Evolutionary conservation across 2,797 vertebrate species (phyloP).

Genomic region (Uromys caudimaculatus): DNA sequence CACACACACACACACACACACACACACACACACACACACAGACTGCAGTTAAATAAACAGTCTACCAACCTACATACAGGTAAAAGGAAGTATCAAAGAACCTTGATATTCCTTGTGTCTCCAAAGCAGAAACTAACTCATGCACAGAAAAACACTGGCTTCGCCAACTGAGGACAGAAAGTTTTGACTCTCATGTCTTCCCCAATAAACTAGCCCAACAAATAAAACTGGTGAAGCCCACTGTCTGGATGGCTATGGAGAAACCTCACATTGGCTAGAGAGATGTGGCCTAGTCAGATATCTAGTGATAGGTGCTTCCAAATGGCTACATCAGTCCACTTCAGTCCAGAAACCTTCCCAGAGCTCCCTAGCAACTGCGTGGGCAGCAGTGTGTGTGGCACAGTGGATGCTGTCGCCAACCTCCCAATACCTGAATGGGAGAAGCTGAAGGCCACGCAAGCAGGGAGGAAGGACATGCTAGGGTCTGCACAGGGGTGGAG

Average conservation of each 20-base stretch:
- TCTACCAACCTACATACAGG: background rate
- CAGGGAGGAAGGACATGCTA: background rate
- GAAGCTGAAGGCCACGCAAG: background rate
- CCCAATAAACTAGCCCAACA: conserved; percentile 21
- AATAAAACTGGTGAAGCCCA: conserved; percentile 25
- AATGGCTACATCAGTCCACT: background rate
- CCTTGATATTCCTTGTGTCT: background rate
- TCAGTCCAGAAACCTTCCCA: background rate
- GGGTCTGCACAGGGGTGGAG: background rate
- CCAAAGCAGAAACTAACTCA: conserved; percentile 17
- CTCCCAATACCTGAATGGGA: background rate
- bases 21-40: background rate
- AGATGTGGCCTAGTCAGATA: background rate
- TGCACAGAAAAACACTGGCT: background rate
- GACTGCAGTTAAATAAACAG: background rate
- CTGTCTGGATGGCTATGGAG: background rate
- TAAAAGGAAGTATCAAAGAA: background rate
- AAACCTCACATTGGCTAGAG: background rate
- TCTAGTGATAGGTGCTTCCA: background rate
- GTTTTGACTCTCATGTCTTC: background rate
- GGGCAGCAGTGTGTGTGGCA: background rate
- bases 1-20: background rate
- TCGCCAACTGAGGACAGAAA: background rate
- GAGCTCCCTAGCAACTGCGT: background rate
- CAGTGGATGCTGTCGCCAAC: background rate